phyloP scores from a whole-genome alignment of 2,797 vertebrate species.

The Sebastes steindachneri region DNA sequence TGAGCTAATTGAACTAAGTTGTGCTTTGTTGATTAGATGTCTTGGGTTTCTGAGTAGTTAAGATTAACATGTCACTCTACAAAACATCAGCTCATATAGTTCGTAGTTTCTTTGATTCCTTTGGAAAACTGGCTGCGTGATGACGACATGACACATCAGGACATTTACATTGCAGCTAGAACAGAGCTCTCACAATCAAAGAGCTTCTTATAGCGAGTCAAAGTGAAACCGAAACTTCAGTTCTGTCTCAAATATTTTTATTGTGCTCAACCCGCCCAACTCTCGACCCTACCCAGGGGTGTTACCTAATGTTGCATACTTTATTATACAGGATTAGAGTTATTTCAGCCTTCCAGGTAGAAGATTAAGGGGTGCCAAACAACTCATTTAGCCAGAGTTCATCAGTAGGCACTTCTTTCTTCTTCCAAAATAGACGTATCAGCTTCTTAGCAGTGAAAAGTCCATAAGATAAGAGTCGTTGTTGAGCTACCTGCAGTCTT shows the following conservation, averaged over 20 bases:
- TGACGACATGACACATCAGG: neutral
- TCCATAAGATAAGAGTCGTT: accelerated
- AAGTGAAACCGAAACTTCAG: neutral
- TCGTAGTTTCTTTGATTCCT: neutral
- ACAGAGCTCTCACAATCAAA: neutral
- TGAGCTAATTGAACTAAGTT: slow-evolving; percentile 1
- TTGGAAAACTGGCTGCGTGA: neutral
- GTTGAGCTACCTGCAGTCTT: too few species aligned
- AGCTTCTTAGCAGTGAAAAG: too few species aligned
- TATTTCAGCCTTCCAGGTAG: too few species aligned
- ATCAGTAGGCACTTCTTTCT: too few species aligned
- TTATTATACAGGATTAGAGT: neutral
- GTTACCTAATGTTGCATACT: neutral
- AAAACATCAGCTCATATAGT: neutral
- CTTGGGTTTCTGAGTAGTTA: neutral
- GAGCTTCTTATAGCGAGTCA: neutral
- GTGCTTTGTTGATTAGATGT: neutral
- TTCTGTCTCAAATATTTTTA: neutral
- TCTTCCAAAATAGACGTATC: accelerated
- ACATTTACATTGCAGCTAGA: neutral
- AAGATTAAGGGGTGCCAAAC: too few species aligned
- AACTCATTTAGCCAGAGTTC: too few species aligned
- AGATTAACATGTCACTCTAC: neutral
- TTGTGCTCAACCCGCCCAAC: neutral
- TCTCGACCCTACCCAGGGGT: neutral